phyloP scores from a whole-genome alignment of 2,888 invertebrate genomes.

The Notodonta dromedarius region DNA sequence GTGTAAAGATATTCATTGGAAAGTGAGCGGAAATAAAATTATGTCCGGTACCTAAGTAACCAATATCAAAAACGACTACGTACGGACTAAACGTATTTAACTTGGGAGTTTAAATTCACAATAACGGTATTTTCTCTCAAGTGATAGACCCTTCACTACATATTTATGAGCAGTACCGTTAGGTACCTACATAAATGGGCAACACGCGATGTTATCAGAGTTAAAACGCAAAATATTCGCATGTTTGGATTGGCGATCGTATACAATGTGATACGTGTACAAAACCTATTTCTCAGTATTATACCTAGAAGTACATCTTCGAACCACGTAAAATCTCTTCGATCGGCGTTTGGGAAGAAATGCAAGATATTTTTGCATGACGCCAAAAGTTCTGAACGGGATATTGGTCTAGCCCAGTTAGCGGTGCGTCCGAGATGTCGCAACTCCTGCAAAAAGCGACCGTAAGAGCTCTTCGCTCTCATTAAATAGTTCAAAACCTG shows the following conservation, averaged over 20 bases:
- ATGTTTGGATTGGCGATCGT: conserved; percentile 3
- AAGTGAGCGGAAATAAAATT: neutral
- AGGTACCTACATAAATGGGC: conserved; percentile 5
- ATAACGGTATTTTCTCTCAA: conserved; percentile 4
- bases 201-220: conserved; percentile 5
- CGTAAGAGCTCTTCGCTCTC: neutral
- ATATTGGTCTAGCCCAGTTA: neutral
- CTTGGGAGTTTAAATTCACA: neutral
- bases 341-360: neutral
- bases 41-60: too few relatives aligned
- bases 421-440: too few relatives aligned
- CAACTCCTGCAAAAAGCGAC: neutral
- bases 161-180: conserved; percentile 4
- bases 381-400: neutral
- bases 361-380: too few relatives aligned
- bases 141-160: conserved; percentile 5
- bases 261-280: conserved; percentile 1
- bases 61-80: too few relatives aligned
- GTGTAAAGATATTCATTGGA: conserved; percentile 1
- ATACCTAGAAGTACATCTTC: neutral
- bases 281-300: neutral
- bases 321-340: neutral
- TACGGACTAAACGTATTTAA: too few relatives aligned
- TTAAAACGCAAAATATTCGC: conserved; percentile 6
- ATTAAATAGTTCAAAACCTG: neutral